Conservation (phyloP, 2,888 invertebrate species). For the Caenorhabditis sp. region DNA sequence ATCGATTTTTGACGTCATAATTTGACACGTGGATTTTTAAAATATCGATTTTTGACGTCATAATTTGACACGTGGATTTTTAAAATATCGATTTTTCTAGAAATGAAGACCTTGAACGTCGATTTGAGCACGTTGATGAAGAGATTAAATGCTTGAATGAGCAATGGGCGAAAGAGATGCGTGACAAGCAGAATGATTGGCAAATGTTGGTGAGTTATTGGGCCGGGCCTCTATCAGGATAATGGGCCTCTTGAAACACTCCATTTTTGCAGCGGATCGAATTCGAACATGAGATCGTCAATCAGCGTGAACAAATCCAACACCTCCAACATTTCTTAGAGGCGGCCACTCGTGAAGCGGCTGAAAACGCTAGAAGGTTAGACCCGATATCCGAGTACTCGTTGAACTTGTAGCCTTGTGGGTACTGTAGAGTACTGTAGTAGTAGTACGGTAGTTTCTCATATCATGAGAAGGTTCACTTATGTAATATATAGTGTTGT, state of each 20-base stretch:
- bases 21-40: no score
- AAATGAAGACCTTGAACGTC: conserved; percentile 49
- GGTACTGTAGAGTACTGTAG: no score
- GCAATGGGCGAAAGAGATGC: conserved; percentile 53
- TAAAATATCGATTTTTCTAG: conserved; percentile 3
- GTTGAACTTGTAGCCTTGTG: conserved; percentile 9
- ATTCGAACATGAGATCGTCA: conserved; percentile 43
- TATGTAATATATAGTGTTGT: no score
- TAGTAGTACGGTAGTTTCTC: conserved; percentile 1
- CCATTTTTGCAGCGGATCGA: conserved; percentile 29
- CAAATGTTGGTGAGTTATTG: conserved; percentile 32
- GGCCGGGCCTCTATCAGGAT: neutral
- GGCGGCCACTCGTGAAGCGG: conserved; percentile 51
- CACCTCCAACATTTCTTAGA: conserved; percentile 50
- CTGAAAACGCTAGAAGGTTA: conserved; percentile 57
- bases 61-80: no score
- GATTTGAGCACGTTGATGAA: conserved; percentile 48
- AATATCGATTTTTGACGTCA: no score
- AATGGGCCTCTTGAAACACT: neutral
- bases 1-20: no score
- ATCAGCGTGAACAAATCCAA: conserved; percentile 42
- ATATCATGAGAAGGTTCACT: no score
- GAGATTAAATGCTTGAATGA: conserved; percentile 54
- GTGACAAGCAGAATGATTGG: conserved; percentile 48
- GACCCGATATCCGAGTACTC: conserved; percentile 42